A percentile compares a stretch with the other conserved stretches of the same genome.
Conservation (phyloP, 2,113 vertebrate species). For the Naja naja region DNA sequence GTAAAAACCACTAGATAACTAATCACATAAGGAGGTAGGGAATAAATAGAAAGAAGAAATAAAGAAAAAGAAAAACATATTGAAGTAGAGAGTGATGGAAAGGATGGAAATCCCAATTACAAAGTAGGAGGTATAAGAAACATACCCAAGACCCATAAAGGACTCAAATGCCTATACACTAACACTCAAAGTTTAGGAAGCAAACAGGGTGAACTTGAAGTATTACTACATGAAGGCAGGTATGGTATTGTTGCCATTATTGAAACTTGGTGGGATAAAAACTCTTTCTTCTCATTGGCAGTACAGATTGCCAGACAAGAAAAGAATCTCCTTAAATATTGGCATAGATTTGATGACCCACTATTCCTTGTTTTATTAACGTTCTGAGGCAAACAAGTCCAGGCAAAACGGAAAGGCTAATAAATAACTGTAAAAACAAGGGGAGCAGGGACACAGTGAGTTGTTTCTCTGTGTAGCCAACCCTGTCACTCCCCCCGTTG, state of each 20-base stretch:
- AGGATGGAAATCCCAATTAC: not conserved
- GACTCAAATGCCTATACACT: not conserved
- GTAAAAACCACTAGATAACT: not conserved
- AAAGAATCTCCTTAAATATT: constrained; percentile 4
- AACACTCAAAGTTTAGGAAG: not conserved
- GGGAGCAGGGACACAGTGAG: constrained; percentile 45
- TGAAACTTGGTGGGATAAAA: not conserved
- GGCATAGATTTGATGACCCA: constrained; percentile 7
- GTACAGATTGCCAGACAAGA: constrained; percentile 7
- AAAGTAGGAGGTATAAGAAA: not conserved
- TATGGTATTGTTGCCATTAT: not conserved
- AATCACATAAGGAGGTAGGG: not conserved
- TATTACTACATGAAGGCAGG: not conserved
- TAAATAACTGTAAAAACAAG: constrained; percentile 27
- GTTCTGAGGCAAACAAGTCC: constrained; percentile 27
- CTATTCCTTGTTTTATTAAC: constrained; percentile 12
- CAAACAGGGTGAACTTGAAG: not conserved
- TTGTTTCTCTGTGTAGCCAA: constrained; percentile 56
- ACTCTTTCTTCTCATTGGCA: not conserved
- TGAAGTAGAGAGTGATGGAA: not conserved
- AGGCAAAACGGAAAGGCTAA: constrained; percentile 19
- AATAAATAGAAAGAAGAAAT: not conserved
- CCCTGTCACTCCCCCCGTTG: not conserved
- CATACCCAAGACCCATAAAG: not conserved
- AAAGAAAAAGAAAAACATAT: not conserved